Base-by-base conservation (phyloP, 1,140 invertebrate genomes). In the Delia radicum region DNA sequence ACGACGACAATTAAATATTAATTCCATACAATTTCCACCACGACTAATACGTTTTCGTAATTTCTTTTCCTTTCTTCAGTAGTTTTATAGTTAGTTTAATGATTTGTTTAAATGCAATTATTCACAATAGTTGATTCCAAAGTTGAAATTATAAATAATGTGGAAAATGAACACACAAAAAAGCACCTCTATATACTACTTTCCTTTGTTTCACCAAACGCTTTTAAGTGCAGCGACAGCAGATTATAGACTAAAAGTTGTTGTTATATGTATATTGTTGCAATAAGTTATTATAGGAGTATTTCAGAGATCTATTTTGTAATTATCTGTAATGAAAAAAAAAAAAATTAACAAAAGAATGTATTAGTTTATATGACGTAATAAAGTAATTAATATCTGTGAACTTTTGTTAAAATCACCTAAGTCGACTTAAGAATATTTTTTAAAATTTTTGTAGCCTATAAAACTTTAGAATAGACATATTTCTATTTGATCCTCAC, bases 251-350 rank as follows among this genome's bases (percentile, higher is more conserved):
- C 48, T 55, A 55, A n/a, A n/a, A n/a, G n/a, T 21, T n/a, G 48
- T 18, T 18, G 48, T 21, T 55, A 55, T 55, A 55, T n/a, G n/a
- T n/a, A n/a, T n/a, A n/a, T n/a, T n/a, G 48, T 55, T 55, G 18
- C n/a, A 55, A 55, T 55, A 55, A 55, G 21, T 21, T 21, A 21
- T 55, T 55, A 55, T 55, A 21, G 48, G 48, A 55, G 48, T 55
- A 55, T 55, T 55, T 55, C n/a, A 55, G 48, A 55, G 48, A 55
- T 55, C 48, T 55, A 55, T 55, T 55, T 55, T 55, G 21, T 55
- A 55, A 55, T 55, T 55, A 55, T 55, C 48, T 55, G 48, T 21
- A 55, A 55, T 55, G 21, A 55, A n/a, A 55, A 55, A 55, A 5
- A 55, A 55, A 55, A 8, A 55, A 24, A 55, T 15, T 7, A 55